Conservation (phyloP, 2,888 invertebrate species). For the Leptinotarsa peninsularis region DNA sequence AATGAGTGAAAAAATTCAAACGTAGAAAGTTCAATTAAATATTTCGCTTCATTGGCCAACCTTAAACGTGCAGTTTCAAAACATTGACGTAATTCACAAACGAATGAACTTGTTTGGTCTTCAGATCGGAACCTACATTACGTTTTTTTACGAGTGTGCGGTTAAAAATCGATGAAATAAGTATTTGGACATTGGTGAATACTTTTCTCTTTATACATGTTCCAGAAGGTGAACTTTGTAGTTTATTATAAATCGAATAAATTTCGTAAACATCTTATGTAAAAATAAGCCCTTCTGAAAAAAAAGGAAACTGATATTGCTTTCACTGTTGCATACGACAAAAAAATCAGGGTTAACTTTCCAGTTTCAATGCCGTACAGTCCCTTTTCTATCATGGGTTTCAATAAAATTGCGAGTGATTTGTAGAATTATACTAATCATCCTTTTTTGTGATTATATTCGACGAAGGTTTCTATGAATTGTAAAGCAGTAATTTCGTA, state of each 20-base stretch:
- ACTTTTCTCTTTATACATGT: not conserved
- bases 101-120: constrained; percentile 16
- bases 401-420: not conserved
- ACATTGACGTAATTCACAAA: constrained; percentile 28
- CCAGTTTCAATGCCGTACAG: not conserved
- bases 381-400: not conserved
- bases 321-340: not conserved
- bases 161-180: not conserved
- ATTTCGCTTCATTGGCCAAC: constrained; percentile 51
- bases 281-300: constrained; percentile 7
- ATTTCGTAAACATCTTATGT: not conserved
- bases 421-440: no score
- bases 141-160: not conserved
- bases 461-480: no score
- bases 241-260: not conserved
- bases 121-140: constrained; percentile 12
- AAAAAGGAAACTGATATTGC: not conserved
- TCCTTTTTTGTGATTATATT: no score
- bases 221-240: not conserved
- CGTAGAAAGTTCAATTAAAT: constrained; percentile 50
- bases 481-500: no score
- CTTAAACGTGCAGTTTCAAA: constrained; percentile 48
- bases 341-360: not conserved
- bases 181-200: constrained; percentile 10
- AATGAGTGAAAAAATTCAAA: constrained; percentile 29